Percentiles rank a stretch among this genome's conserved stretches.
These are phyloP conservation scores for Myiothlypis coronata DNA, from an alignment of 2,797 vertebrate species.

Conservation along the genomic window DNA sequence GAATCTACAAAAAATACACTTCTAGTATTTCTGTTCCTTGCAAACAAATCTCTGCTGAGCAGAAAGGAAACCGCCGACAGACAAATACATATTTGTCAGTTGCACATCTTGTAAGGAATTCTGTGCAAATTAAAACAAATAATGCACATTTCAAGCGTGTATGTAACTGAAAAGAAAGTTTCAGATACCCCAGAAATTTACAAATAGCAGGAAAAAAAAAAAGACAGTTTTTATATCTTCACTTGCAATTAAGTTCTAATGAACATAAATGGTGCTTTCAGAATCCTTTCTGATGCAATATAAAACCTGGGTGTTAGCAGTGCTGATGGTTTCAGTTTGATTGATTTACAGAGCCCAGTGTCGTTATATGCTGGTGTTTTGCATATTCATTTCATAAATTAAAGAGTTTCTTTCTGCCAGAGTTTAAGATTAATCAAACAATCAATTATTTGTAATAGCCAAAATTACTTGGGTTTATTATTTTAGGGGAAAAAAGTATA, in stretches of 20 bases:
- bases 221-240: neutral
- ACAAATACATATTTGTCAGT: too few species aligned
- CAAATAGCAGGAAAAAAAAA: neutral
- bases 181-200: neutral
- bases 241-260: neutral
- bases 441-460: neutral
- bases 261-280: neutral
- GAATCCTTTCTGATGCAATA: neutral
- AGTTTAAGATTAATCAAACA: neutral
- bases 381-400: rapidly evolving
- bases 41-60: neutral
- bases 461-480: neutral
- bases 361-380: rapidly evolving
- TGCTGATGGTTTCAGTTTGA: neutral
- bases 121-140: neutral
- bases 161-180: neutral
- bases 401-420: neutral
- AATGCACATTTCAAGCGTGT: rapidly evolving
- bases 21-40: rapidly evolving
- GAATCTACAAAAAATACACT: rapidly evolving
- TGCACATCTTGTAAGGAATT: rapidly evolving
- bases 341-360: neutral
- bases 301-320: rapidly evolving
- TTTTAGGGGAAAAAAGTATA: rapidly evolving
- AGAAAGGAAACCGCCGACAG: rapidly evolving